These are phyloP conservation scores for Eledona agricola DNA, from an alignment of 2,888 invertebrate species.

Conservation along the genomic window DNA sequence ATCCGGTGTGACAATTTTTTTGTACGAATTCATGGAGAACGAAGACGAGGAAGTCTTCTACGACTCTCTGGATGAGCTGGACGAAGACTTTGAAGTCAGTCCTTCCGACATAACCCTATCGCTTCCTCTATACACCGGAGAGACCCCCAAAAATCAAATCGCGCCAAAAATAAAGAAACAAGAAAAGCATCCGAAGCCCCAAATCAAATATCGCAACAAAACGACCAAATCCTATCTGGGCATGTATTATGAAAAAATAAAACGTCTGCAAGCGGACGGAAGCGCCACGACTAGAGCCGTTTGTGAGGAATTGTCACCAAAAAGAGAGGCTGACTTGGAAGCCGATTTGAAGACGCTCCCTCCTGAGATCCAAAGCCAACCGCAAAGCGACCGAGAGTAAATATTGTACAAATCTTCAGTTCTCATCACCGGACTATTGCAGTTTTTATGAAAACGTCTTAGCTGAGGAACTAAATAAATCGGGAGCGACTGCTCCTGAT, in stretches of 20 bases:
- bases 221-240: conserved; percentile 6
- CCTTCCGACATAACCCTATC: conserved; percentile 1
- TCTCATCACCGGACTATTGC: too few species aligned
- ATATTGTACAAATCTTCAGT: too few species aligned
- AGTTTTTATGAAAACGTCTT: too few species aligned
- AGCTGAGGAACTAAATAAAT: too few species aligned
- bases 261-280: not conserved
- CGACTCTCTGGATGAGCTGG: conserved; percentile 35
- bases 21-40: too few species aligned
- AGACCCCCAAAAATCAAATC: not conserved
- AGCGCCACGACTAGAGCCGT: conserved; percentile 10
- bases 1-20: conserved; percentile 10
- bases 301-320: conserved; percentile 11
- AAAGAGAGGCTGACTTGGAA: conserved; percentile 5
- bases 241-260: conserved; percentile 16
- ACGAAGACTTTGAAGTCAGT: conserved; percentile 1
- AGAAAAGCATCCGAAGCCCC: conserved; percentile 6
- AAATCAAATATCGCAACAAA: not conserved
- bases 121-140: conserved; percentile 20
- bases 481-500: too few species aligned
- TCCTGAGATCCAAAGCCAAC: too few species aligned
- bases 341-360: conserved; percentile 1
- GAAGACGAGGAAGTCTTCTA: conserved; percentile 34
- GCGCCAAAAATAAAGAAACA: conserved; percentile 3
- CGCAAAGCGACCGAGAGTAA: too few species aligned